Conservation (phyloP, 2,888 invertebrate species). For the Drosophila macrothrix region DNA sequence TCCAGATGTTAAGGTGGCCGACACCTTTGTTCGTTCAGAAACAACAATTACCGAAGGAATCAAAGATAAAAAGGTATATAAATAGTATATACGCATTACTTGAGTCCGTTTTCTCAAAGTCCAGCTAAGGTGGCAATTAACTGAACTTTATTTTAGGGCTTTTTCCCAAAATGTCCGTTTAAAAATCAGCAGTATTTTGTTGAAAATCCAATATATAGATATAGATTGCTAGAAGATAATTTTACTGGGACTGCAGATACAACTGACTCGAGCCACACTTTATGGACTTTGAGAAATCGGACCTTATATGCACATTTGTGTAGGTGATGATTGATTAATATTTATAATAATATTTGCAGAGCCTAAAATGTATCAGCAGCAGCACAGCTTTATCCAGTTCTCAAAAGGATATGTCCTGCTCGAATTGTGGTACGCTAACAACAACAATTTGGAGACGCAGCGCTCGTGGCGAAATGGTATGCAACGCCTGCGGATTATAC, state of each 20-base stretch:
- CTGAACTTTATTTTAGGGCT: background rate
- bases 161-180: background rate
- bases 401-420: slow-evolving; percentile 92
- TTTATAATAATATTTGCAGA: slow-evolving; percentile 38
- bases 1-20: slow-evolving; percentile 50
- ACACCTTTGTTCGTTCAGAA: slow-evolving; percentile 54
- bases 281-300: slow-evolving; percentile 11
- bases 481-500: slow-evolving; percentile 99
- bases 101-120: slow-evolving; percentile 9
- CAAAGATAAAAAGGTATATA: slow-evolving; percentile 72
- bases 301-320: background rate
- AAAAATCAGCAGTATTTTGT: background rate
- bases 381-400: slow-evolving; percentile 64
- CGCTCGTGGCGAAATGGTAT: slow-evolving; percentile 98
- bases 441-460: slow-evolving; percentile 99
- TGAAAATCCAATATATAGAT: background rate
- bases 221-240: background rate
- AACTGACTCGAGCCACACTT: background rate
- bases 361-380: slow-evolving; percentile 67
- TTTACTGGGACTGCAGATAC: background rate
- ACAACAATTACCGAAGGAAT: slow-evolving; percentile 54
- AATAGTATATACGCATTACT: background rate
- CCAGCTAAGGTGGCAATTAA: slow-evolving; percentile 6
- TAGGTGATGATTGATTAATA: background rate
- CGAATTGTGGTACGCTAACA: slow-evolving; percentile 98